Conservation (phyloP, 64 coral and sea anemone genomes). For the Pachyseris speciosa region DNA sequence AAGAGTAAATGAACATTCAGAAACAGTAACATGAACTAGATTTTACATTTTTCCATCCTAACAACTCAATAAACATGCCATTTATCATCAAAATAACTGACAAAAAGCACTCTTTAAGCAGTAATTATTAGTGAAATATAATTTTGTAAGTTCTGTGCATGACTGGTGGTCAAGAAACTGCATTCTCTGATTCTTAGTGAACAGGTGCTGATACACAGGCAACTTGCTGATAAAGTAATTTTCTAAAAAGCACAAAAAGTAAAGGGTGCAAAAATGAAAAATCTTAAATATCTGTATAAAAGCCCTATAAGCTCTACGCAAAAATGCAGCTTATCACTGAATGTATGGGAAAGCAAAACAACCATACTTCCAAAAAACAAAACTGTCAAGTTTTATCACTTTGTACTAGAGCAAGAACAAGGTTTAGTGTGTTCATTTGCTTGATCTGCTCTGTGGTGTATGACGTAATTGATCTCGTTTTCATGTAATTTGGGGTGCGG, state of each 20-base stretch:
- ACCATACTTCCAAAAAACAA: constrained; percentile 25
- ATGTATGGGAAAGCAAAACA: constrained; percentile 24
- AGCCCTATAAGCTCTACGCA: constrained; percentile 7
- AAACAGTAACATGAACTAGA: too few relatives aligned
- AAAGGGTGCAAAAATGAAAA: neutral
- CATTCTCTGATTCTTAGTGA: constrained; percentile 9
- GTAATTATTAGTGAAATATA: neutral
- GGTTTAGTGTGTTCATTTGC: constrained; percentile 61
- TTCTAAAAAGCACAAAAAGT: neutral
- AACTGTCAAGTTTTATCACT: constrained; percentile 27
- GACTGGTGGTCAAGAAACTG: neutral
- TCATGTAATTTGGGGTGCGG: too few relatives aligned
- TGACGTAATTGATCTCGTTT: too few relatives aligned
- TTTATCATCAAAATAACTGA: neutral
- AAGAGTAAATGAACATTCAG: too few relatives aligned
- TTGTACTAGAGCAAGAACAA: constrained; percentile 40
- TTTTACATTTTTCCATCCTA: neutral
- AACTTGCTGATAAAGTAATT: neutral
- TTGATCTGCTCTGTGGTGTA: too few relatives aligned
- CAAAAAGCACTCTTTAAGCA: constrained; percentile 4
- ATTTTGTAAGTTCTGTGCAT: neutral
- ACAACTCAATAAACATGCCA: constrained; percentile 4
- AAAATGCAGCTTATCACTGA: constrained; percentile 36
- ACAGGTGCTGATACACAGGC: neutral
- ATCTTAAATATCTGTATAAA: neutral